Conservation (phyloP, 2,113 vertebrate species). For the Ibidorhyncha struthersii region DNA sequence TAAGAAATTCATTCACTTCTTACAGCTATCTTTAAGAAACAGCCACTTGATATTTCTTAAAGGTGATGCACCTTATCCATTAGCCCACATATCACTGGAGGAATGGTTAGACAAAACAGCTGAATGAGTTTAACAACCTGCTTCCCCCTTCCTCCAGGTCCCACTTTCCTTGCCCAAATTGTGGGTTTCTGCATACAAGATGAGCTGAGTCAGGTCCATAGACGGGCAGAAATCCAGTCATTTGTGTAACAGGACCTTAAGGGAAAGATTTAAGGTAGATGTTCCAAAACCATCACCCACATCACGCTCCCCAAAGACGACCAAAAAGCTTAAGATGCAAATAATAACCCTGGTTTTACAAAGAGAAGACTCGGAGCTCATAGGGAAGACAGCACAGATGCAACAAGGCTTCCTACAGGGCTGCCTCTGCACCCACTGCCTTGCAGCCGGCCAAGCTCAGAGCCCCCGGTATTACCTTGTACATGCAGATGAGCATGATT, state of each 20-base stretch:
- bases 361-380: fast-evolving
- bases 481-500: not conserved
- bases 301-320: fast-evolving
- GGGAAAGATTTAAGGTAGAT: not conserved
- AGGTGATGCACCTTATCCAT: not conserved
- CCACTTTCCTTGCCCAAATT: not conserved
- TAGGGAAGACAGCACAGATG: not conserved
- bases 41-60: not conserved
- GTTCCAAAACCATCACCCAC: not conserved
- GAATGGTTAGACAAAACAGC: not conserved
- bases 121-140: not conserved
- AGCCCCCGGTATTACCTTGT: not conserved
- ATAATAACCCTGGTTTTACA: not conserved
- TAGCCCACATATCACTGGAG: not conserved
- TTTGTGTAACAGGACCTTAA: not conserved
- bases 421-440: not conserved
- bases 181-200: not conserved
- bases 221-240: not conserved
- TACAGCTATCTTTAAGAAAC: not conserved
- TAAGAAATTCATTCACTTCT: not conserved
- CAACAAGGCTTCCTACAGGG: not conserved
- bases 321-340: not conserved
- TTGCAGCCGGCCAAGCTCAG: not conserved
- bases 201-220: not conserved
- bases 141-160: not conserved